A percentile compares a stretch with the other conserved stretches of the same genome.
Conservation (phyloP, 92 coral and sea anemone genomes). For the Zoanthus solanderi region DNA sequence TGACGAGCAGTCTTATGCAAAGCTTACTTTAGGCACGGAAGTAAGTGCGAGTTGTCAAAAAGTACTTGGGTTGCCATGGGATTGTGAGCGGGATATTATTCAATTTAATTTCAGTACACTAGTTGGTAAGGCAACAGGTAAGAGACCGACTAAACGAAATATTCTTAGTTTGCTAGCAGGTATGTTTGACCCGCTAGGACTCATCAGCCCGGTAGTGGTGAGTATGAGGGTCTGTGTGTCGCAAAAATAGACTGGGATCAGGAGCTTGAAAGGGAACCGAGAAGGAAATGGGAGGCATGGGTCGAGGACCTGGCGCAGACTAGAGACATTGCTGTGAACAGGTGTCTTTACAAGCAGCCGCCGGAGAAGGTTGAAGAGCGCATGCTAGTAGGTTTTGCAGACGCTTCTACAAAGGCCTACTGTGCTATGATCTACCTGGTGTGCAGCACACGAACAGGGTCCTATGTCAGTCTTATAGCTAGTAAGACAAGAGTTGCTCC, state of each 20-base stretch:
- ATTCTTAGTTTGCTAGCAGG: conserved; percentile 50
- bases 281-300: conserved; percentile 50
- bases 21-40: conserved; percentile 34
- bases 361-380: conserved; percentile 37
- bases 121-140: conserved; percentile 29
- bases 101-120: conserved; percentile 20
- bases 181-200: conserved; percentile 59
- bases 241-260: conserved; percentile 56
- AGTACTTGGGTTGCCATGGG: conserved; percentile 56
- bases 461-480: conserved; percentile 25
- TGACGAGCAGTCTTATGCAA: conserved; percentile 56
- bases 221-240: conserved; percentile 46
- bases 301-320: conserved; percentile 28
- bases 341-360: conserved; percentile 54
- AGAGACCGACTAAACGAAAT: conserved; percentile 29
- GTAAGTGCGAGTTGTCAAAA: conserved; percentile 32
- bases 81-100: conserved; percentile 49
- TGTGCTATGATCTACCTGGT: conserved; percentile 41
- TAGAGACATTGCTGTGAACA: conserved; percentile 18
- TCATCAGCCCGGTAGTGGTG: conserved; percentile 43
- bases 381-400: conserved; percentile 31
- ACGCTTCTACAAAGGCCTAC: conserved; percentile 43
- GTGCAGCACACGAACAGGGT: conserved; percentile 21
- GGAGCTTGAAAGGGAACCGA: conserved; percentile 28
- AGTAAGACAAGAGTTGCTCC: no score